Percentiles rank a stretch among this genome's conserved stretches.
Evolutionary conservation across 1,140 invertebrate species (phyloP).

Genomic region (Samia ricini): DNA sequence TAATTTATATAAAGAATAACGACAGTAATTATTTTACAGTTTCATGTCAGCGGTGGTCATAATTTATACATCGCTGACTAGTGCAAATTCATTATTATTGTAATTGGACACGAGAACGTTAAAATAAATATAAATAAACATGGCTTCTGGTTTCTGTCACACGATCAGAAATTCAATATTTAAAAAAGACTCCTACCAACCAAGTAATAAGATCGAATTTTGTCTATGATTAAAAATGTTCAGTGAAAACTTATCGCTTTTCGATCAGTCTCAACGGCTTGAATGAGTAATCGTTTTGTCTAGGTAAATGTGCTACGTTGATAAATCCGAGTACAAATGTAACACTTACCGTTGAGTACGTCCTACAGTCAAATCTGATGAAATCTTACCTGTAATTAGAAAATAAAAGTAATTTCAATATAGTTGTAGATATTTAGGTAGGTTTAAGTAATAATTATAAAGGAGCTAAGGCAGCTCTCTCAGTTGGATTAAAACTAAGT

Average conservation of each 20-base stretch:
- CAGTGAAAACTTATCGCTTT: constrained; percentile 7
- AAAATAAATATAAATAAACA: constrained; percentile 36
- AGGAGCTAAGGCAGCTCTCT: too few species aligned
- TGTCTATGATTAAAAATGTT: not conserved
- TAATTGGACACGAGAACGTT: constrained; percentile 36
- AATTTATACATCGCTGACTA: constrained; percentile 22
- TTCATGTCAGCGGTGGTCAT: not conserved
- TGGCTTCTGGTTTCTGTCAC: constrained; percentile 25
- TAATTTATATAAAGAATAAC: not conserved
- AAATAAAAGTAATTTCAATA: constrained; percentile 13
- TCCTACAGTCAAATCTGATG: not conserved
- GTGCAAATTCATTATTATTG: constrained; percentile 35
- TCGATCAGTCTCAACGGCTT: constrained; percentile 13
- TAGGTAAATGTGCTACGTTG: not conserved
- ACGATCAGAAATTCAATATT: not conserved
- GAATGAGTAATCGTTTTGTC: constrained; percentile 21
- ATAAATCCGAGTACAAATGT: not conserved
- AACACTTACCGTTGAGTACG: not conserved
- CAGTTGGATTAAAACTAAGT: too few species aligned
- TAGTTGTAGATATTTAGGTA: not conserved
- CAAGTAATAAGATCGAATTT: constrained; percentile 1
- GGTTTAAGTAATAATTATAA: too few species aligned
- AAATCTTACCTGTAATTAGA: constrained; percentile 28
- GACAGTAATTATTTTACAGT: not conserved
- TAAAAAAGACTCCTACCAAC: constrained; percentile 5